Percentiles rank a stretch among this genome's conserved stretches.
Conservation (phyloP, 2,888 invertebrate genomes). For the Pterobdella sp. region DNA sequence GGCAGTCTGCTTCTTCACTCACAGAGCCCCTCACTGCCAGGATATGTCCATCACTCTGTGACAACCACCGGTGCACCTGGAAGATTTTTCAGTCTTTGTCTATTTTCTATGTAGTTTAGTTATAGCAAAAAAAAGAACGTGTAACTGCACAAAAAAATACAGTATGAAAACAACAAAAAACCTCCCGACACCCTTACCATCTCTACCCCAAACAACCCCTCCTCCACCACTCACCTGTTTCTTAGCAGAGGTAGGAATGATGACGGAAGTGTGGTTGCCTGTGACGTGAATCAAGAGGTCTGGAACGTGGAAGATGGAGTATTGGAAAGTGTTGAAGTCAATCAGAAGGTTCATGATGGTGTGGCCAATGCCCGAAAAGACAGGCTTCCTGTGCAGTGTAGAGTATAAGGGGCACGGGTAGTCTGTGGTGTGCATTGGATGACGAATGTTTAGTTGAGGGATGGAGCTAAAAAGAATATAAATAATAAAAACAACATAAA, state of each 20-base stretch:
- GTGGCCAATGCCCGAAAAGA: constrained; percentile 76
- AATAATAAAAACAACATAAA: not conserved
- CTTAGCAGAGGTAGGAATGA: constrained; percentile 66
- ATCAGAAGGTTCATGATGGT: constrained; percentile 78
- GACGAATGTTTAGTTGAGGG: not conserved
- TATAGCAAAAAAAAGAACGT: too few species aligned
- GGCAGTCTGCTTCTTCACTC: constrained; percentile 71
- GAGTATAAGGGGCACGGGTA: constrained; percentile 77
- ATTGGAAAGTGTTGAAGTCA: constrained; percentile 74
- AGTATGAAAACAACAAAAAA: too few species aligned
- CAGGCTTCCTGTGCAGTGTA: constrained; percentile 66
- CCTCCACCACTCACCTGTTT: constrained; percentile 52
- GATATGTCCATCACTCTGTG: constrained; percentile 69
- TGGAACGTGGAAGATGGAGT: constrained; percentile 67
- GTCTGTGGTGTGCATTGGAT: constrained; percentile 47
- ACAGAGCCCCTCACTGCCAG: constrained; percentile 74
- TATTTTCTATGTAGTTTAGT: too few species aligned
- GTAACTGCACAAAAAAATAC: too few species aligned
- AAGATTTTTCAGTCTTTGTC: too few species aligned
- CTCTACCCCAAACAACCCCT: too few species aligned
- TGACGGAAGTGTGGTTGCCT: constrained; percentile 67
- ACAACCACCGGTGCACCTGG: constrained; percentile 66
- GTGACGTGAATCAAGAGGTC: constrained; percentile 75
- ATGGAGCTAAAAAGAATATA: not conserved
- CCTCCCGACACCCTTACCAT: too few species aligned